Conservation (phyloP, 2,797 vertebrate genomes). For the Xyrichtys novacula region DNA sequence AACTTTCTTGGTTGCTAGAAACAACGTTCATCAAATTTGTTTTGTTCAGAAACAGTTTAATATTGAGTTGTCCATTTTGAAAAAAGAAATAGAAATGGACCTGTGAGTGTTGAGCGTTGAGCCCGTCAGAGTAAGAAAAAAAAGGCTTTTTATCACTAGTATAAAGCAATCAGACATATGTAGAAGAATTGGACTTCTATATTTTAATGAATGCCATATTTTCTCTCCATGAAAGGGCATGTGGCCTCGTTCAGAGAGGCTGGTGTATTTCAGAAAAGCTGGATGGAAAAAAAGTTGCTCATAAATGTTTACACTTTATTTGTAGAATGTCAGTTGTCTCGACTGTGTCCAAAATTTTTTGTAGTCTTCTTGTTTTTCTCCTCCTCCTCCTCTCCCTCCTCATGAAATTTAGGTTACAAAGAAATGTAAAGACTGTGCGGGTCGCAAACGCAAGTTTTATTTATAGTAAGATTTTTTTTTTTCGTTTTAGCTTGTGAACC, state of each 20-base stretch:
- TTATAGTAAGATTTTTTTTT: conserved; percentile 89
- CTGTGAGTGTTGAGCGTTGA: conserved; percentile 73
- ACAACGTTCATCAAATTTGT: conserved; percentile 71
- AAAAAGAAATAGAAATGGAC: conserved; percentile 76
- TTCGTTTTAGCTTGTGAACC: conserved; percentile 86
- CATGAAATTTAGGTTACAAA: conserved; percentile 76
- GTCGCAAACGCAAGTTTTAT: conserved; percentile 92
- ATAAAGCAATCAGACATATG: conserved; percentile 84
- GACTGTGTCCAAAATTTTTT: conserved; percentile 83
- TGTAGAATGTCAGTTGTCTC: conserved; percentile 85
- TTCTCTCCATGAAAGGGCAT: conserved; percentile 85
- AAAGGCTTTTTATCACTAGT: conserved; percentile 81
- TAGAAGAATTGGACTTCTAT: conserved; percentile 88
- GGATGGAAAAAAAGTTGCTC: conserved; percentile 81
- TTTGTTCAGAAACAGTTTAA: conserved; percentile 66
- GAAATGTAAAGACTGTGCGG: conserved; percentile 89
- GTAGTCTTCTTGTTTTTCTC: conserved; percentile 72
- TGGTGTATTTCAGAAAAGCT: conserved; percentile 84
- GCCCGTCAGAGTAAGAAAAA: conserved; percentile 77
- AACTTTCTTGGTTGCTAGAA: conserved; percentile 84
- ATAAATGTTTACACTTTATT: conserved; percentile 91
- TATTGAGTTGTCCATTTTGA: conserved; percentile 78
- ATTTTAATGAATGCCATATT: conserved; percentile 85
- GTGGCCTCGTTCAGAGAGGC: conserved; percentile 85
- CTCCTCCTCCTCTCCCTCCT: conserved; percentile 40